A percentile compares a stretch with the other conserved stretches of the same genome.
Evolutionary conservation across 37 sponge, comb jelly and placozoan genomes (phyloP).

Genomic region (Ianthella basta): DNA sequence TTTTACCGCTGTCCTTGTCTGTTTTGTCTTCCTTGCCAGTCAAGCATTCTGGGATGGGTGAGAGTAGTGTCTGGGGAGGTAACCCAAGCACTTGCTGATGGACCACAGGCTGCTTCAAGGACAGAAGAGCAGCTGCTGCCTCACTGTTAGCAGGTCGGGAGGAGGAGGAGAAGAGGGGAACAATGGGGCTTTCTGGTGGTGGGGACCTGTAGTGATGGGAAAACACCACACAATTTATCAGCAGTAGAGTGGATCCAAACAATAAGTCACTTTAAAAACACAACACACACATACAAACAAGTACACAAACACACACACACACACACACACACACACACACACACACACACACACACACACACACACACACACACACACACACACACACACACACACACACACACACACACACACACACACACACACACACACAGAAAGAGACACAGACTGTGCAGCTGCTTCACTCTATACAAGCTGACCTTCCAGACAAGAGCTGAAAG

Average conservation of each 20-base stretch:
- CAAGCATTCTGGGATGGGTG: background rate
- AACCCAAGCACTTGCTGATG: background rate
- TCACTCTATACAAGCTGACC: background rate
- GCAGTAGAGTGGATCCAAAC: background rate
- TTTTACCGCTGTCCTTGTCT: background rate
- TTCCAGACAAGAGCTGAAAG: background rate
- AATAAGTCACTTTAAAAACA: background rate
- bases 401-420: background rate
- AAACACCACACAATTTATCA: background rate
- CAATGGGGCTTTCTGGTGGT: no score
- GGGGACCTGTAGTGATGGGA: background rate
- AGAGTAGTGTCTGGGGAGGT: background rate
- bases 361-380: background rate
- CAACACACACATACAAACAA: background rate
- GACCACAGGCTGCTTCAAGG: conserved; percentile 6
- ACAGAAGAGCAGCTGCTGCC: conserved; percentile 17
- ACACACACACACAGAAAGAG: background rate
- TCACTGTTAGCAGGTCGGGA: background rate
- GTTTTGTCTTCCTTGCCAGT: background rate
- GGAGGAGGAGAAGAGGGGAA: background rate
- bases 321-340: conserved; percentile 25
- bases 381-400: background rate
- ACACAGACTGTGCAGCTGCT: background rate
- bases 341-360: background rate
- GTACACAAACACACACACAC: conserved; percentile 25